Conservation (phyloP, 2,113 vertebrate genomes). For the Hassar affinis region DNA sequence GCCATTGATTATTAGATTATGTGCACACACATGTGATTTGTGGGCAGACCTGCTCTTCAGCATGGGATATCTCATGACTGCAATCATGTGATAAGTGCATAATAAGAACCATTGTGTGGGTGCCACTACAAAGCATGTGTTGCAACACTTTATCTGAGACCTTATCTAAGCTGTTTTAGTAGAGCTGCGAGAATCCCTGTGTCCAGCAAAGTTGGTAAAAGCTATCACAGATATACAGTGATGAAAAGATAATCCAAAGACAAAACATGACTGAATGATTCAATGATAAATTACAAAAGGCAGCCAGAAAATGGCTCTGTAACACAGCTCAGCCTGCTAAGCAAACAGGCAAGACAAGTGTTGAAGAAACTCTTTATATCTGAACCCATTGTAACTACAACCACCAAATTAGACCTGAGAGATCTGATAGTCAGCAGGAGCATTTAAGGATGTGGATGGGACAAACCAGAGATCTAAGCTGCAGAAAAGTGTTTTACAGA, state of each 20-base stretch:
- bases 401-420: neutral
- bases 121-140: slow-evolving; percentile 17
- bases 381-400: neutral
- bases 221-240: neutral
- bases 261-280: neutral
- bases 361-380: neutral
- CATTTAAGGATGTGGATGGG: neutral
- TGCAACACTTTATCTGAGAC: slow-evolving; percentile 1
- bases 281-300: neutral
- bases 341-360: neutral
- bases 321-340: neutral
- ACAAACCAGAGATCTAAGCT: neutral
- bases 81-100: slow-evolving; percentile 60
- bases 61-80: slow-evolving; percentile 59
- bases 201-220: neutral
- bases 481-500: neutral
- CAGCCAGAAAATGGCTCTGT: neutral
- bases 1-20: neutral
- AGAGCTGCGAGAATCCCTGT: neutral
- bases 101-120: slow-evolving; percentile 26
- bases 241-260: neutral
- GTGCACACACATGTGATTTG: slow-evolving; percentile 59
- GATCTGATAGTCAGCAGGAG: neutral
- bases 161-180: neutral
- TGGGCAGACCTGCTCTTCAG: slow-evolving; percentile 11